A percentile compares a stretch with the other conserved stretches of the same genome.
phyloP scores from a whole-genome alignment of 1,140 invertebrate species.

The Camponotus vicinus region DNA sequence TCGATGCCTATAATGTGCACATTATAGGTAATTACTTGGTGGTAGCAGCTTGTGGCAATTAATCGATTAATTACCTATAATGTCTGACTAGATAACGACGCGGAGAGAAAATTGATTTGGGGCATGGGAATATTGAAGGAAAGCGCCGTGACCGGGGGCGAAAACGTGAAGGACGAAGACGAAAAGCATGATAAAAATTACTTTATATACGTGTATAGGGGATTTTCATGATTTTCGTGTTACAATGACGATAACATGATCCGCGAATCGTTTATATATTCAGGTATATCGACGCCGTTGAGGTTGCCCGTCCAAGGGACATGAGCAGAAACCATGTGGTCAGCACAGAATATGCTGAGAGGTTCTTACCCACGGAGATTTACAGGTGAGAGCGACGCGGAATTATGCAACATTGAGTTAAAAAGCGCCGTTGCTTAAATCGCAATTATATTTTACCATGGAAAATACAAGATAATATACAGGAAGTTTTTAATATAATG shows the following conservation, averaged over 20 bases:
- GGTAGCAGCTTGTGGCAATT: slow-evolving; percentile 28
- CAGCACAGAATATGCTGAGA: slow-evolving; percentile 84
- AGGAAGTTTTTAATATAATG: neutral
- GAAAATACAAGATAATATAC: neutral
- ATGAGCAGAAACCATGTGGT: slow-evolving; percentile 86
- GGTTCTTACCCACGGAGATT: slow-evolving; percentile 84
- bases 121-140: slow-evolving; percentile 28
- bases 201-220: slow-evolving; percentile 46
- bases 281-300: slow-evolving; percentile 85
- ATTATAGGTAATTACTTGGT: slow-evolving; percentile 51
- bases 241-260: slow-evolving; percentile 40
- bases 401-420: neutral
- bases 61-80: slow-evolving; percentile 57
- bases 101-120: slow-evolving; percentile 38
- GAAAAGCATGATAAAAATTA: slow-evolving; percentile 51
- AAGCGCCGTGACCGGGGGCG: slow-evolving; percentile 11
- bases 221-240: neutral
- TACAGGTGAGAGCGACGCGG: slow-evolving; percentile 80
- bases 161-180: slow-evolving; percentile 18
- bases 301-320: slow-evolving; percentile 85
- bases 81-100: slow-evolving; percentile 31
- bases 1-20: slow-evolving; percentile 21
- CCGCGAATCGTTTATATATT: slow-evolving; percentile 52
- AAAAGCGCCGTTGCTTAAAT: neutral
- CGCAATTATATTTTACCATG: neutral